Evolutionary conservation across 2,113 vertebrate species (phyloP).

Genomic region (Mungos mungo): DNA sequence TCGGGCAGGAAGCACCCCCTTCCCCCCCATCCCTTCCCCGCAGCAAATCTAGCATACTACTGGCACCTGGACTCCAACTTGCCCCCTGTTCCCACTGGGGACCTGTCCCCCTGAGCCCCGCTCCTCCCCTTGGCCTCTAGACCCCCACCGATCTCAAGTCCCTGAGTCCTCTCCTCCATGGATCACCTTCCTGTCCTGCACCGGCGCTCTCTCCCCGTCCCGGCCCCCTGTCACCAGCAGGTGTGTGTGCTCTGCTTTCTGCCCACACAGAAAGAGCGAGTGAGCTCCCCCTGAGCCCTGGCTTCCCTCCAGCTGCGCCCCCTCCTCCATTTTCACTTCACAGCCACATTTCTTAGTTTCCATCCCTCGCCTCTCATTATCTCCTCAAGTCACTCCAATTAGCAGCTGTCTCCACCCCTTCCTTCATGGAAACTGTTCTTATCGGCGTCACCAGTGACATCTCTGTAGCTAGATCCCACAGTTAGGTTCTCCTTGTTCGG

Average conservation of each 20-base stretch:
- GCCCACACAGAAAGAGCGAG: background rate
- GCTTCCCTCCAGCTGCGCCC: background rate
- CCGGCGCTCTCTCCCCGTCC: background rate
- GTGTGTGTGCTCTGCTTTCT: background rate
- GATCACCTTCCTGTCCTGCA: background rate
- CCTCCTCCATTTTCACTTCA: background rate
- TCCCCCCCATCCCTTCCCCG: background rate
- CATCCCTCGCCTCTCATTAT: background rate
- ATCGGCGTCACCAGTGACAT: fast-evolving
- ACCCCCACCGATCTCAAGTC: background rate
- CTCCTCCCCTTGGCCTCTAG: background rate
- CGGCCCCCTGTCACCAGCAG: fast-evolving
- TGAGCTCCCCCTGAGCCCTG: background rate
- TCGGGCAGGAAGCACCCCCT: background rate
- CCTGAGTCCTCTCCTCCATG: background rate
- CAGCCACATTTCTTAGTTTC: background rate
- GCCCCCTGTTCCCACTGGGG: background rate
- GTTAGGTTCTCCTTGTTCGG: background rate
- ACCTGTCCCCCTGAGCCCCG: background rate
- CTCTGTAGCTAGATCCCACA: background rate
- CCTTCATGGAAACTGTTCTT: background rate
- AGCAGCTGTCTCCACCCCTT: background rate
- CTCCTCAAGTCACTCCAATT: background rate
- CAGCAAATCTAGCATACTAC: background rate
- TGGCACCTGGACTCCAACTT: background rate